phyloP scores from a whole-genome alignment of 2,797 vertebrate species.

The Taeniopygia guttata region DNA sequence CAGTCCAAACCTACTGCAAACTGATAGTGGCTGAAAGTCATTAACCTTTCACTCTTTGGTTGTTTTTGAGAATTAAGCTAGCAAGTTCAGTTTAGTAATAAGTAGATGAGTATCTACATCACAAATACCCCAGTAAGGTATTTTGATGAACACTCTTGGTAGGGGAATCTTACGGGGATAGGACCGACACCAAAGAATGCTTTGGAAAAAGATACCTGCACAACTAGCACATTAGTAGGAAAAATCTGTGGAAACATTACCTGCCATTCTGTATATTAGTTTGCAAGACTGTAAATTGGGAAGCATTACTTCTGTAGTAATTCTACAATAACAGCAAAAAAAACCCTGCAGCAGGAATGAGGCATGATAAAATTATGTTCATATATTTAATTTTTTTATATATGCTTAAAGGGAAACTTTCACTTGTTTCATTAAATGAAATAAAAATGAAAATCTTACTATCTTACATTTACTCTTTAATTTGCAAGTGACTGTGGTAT shows the following conservation, averaged over 20 bases:
- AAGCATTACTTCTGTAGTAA: background rate
- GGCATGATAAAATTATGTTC: background rate
- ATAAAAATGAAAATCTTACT: background rate
- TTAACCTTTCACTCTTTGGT: background rate
- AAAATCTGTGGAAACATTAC: background rate
- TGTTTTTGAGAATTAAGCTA: constrained; percentile 28
- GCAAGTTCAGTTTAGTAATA: background rate
- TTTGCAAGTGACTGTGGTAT: background rate
- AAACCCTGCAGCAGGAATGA: background rate
- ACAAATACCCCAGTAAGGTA: background rate
- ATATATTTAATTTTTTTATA: background rate
- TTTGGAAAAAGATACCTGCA: background rate
- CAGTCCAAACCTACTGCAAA: constrained; percentile 3
- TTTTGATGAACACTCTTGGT: background rate
- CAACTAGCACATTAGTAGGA: background rate
- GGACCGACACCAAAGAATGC: background rate
- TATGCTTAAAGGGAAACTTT: background rate
- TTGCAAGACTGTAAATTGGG: background rate
- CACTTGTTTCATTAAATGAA: background rate
- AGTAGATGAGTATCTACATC: background rate
- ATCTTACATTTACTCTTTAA: background rate
- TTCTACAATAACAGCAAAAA: background rate
- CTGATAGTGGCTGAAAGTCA: background rate
- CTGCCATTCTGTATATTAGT: background rate
- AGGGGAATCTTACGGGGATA: background rate